Base-by-base conservation (phyloP, 2,888 invertebrate species). In the Molanna angustata region DNA sequence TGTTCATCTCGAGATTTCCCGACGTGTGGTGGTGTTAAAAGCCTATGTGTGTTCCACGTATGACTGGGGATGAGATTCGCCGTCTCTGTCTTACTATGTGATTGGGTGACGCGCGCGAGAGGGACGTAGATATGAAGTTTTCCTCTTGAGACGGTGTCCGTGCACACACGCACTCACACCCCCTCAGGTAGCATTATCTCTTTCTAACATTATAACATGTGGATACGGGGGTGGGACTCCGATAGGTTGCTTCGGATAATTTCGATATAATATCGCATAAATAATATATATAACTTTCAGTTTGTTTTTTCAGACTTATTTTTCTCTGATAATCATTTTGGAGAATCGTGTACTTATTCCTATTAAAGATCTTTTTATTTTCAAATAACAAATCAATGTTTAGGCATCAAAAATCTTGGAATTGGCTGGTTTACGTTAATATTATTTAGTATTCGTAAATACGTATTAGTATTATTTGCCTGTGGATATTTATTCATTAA, bases 111-210 rank as follows among this genome's bases (percentile, higher is more conserved):
- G 18, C 20, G 18, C 16, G 20, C 21, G 33, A 39, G 41, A 17
- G 44, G 48, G 49, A 49, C 27, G 48, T 35, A 11, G 27, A 31
- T 45, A 19, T 21, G 47, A 17, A 31, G 44, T 52, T 52, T 56
- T 52, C 56, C 56, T 52, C 56, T 48, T 40, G 49, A 53, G 44
- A 46, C 54, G 35, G 41, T 50, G 54, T 49, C 54, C 54, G 39
- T 50, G 44, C 39, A 42, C 19, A 54, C 45, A 46, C 54, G 27
- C 49, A 56, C 48, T 18, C 33, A 44, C 48, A 46, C 51, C 21
- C 48, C 46, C 16, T 18, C 33, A 31, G 14, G 31, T 13, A 19
- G n/a, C 16, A 14, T 27, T 19, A 35, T 54, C 52, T 43, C 50
- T 9, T 39, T 54, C 48, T 48, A 20, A 22, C 51, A 32, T 21